Conservation (phyloP, 2,888 invertebrate genomes). For the Heliconius ismenius region DNA sequence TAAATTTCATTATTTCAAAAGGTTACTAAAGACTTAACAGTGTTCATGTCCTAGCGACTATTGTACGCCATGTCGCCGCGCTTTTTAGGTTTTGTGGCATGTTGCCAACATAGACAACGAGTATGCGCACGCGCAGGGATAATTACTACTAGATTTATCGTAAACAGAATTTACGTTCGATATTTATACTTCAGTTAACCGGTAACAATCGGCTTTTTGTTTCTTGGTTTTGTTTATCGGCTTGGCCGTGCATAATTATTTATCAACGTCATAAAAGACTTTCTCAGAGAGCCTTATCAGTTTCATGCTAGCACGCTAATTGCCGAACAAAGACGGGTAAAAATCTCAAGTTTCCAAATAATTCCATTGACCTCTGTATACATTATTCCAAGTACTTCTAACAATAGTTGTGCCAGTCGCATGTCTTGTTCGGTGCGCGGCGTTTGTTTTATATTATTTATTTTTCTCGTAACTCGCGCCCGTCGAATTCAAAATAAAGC, state of each 20-base stretch:
- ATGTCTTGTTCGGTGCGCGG: conserved; percentile 43
- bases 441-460: conserved; percentile 52
- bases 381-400: conserved; percentile 43
- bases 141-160: conserved; percentile 43
- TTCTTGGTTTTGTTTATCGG: neutral
- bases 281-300: conserved; percentile 10
- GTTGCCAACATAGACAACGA: conserved; percentile 51
- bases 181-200: conserved; percentile 34
- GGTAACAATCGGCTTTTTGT: conserved; percentile 22
- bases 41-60: conserved; percentile 57
- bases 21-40: conserved; percentile 18
- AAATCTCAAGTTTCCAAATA: conserved; percentile 49
- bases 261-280: conserved; percentile 15
- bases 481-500: conserved; percentile 70
- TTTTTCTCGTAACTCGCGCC: conserved; percentile 62
- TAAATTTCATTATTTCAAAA: neutral
- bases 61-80: conserved; percentile 57
- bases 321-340: conserved; percentile 53
- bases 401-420: conserved; percentile 47
- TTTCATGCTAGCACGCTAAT: conserved; percentile 43
- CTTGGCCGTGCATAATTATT: neutral
- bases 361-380: conserved; percentile 53
- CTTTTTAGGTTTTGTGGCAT: conserved; percentile 52
- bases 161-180: conserved; percentile 41
- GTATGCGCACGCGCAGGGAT: conserved; percentile 37